These are phyloP conservation scores for Benthosema pterotum DNA, from an alignment of 2,797 vertebrate species.

Conservation along the genomic window DNA sequence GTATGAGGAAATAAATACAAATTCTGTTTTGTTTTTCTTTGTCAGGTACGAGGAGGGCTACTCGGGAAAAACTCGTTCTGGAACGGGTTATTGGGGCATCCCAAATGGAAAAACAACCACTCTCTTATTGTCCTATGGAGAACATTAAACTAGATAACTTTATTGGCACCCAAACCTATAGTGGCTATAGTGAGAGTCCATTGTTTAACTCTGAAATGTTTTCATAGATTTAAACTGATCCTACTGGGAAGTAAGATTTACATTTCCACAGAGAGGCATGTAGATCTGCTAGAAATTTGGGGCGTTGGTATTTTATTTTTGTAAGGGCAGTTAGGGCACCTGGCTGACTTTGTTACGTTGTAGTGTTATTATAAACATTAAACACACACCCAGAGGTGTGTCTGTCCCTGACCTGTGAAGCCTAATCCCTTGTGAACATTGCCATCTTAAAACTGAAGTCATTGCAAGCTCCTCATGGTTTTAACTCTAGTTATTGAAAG, in stretches of 20 bases:
- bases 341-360: background rate
- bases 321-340: background rate
- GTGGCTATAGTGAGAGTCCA: background rate
- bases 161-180: background rate
- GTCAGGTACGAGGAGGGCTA: constrained; percentile 21
- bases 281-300: constrained; percentile 4
- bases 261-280: constrained; percentile 16
- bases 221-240: no score
- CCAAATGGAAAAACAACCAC: no score
- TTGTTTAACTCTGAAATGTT: no score
- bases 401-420: constrained; percentile 11
- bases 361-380: background rate
- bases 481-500: constrained; percentile 1
- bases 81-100: no score
- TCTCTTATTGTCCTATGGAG: no score
- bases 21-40: background rate
- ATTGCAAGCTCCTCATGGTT: constrained; percentile 5
- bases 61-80: background rate
- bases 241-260: no score
- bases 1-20: no score
- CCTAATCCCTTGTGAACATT: constrained; percentile 10
- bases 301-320: background rate
- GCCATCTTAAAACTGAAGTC: constrained; percentile 11
- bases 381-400: constrained; percentile 41
- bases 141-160: no score